These are phyloP conservation scores for Centrocercus urophasianus DNA, from an alignment of 2,113 vertebrate genomes.

Conservation along the genomic window DNA sequence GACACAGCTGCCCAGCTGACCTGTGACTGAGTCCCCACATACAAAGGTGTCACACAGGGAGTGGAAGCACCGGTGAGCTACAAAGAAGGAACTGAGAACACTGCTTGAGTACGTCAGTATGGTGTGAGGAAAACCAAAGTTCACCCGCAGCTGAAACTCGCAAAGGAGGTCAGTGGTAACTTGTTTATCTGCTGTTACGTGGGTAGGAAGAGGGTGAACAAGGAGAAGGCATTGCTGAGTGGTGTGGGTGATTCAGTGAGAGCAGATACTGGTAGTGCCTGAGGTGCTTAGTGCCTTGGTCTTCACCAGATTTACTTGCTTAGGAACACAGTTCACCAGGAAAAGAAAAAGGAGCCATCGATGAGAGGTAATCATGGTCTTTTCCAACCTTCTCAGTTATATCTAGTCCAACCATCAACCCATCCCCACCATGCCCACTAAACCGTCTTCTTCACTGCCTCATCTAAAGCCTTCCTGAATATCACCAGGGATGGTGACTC, in stretches of 20 bases:
- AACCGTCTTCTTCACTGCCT: too few species aligned
- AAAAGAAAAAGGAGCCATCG: neutral
- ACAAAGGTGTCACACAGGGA: neutral
- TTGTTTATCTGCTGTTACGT: neutral
- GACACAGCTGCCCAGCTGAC: neutral
- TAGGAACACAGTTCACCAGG: neutral
- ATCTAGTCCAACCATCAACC: too few species aligned
- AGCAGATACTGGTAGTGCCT: neutral
- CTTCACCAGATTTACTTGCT: neutral
- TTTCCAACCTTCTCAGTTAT: too few species aligned
- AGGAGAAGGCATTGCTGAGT: neutral
- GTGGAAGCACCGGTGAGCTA: neutral
- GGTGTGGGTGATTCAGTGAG: neutral
- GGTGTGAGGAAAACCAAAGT: neutral
- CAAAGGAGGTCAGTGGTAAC: neutral
- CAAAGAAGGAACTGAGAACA: neutral
- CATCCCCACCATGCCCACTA: too few species aligned
- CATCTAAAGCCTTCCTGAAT: too few species aligned
- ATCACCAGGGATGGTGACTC: too few species aligned
- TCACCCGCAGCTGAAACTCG: neutral
- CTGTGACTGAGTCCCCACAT: rapidly evolving
- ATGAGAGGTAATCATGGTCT: too few species aligned
- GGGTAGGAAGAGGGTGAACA: neutral
- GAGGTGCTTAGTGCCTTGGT: neutral
- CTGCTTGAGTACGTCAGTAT: rapidly evolving